These are phyloP conservation scores for Ladona fulva DNA, from an alignment of 1,140 invertebrate genomes.

Conservation along the genomic window DNA sequence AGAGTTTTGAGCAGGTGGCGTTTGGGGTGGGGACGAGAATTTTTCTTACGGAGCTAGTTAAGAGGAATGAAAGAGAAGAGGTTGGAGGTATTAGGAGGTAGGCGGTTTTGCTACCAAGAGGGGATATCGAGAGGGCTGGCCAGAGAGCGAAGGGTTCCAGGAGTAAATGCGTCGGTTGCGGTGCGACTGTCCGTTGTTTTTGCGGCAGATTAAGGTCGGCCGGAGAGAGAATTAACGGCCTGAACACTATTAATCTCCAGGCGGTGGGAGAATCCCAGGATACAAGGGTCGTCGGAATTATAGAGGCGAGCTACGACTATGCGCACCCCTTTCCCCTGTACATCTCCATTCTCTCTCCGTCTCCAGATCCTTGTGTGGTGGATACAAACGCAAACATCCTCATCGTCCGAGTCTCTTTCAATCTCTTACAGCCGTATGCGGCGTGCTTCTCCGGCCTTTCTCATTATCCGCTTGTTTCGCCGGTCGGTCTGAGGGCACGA, in stretches of 20 bases:
- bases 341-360: not conserved
- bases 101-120: not conserved
- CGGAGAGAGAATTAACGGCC: slow-evolving; percentile 5
- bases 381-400: too few relatives aligned
- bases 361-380: not conserved
- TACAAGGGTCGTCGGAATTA: not conserved
- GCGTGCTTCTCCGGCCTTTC: too few relatives aligned
- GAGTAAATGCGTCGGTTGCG: not conserved
- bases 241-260: slow-evolving; percentile 4
- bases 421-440: too few relatives aligned
- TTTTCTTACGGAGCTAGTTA: not conserved
- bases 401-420: too few relatives aligned
- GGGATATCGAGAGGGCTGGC: not conserved
- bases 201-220: not conserved
- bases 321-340: not conserved
- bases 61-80: not conserved
- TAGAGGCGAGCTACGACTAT: not conserved
- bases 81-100: not conserved
- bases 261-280: not conserved
- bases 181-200: not conserved
- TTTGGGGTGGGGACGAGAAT: not conserved
- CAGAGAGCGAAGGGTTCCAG: too few relatives aligned
- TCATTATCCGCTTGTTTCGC: too few relatives aligned
- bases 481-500: too few relatives aligned
- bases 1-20: not conserved